Percentiles rank a stretch among this genome's conserved stretches.
phyloP scores from a whole-genome alignment of 2,113 vertebrate genomes.

The Xiphophorus couchianus region DNA sequence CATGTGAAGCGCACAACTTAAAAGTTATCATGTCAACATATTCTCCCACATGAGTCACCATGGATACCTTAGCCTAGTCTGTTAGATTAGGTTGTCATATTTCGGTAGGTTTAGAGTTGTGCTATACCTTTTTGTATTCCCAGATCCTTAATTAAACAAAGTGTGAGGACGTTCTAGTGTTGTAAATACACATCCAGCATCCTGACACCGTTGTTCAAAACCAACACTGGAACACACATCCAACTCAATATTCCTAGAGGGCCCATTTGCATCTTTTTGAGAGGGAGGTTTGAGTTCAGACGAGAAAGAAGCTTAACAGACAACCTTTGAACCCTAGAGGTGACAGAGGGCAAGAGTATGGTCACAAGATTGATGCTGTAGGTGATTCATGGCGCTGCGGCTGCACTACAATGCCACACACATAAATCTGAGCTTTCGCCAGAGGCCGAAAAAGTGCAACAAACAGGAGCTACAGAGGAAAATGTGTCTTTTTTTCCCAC shows the following conservation, averaged over 20 bases:
- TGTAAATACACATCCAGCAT: too few relatives aligned
- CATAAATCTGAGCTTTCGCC: conserved; percentile 51
- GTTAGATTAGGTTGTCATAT: too few relatives aligned
- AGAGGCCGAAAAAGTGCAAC: conserved; percentile 50
- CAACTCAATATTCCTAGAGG: conserved; percentile 15
- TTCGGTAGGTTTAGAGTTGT: too few relatives aligned
- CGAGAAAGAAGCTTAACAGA: conserved; percentile 38
- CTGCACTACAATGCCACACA: conserved; percentile 58
- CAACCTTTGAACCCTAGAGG: conserved; percentile 57
- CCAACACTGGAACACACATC: background rate
- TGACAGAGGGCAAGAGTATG: conserved; percentile 28
- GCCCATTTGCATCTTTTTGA: conserved; percentile 40
- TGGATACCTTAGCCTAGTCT: too few relatives aligned
- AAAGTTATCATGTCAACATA: too few relatives aligned
- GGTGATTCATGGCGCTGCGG: conserved; percentile 59
- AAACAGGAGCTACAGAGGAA: conserved; percentile 58
- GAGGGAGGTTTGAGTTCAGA: conserved; percentile 11
- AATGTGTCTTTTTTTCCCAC: conserved; percentile 35
- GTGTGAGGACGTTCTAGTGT: too few relatives aligned
- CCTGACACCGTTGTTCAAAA: background rate
- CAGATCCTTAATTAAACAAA: too few relatives aligned
- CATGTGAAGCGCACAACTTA: too few relatives aligned
- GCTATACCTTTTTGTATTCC: too few relatives aligned
- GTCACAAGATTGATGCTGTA: conserved; percentile 57
- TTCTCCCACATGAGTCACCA: too few relatives aligned